Evolutionary conservation across 2,797 vertebrate species (phyloP).

Genomic region (Myripristis jacobus): DNA sequence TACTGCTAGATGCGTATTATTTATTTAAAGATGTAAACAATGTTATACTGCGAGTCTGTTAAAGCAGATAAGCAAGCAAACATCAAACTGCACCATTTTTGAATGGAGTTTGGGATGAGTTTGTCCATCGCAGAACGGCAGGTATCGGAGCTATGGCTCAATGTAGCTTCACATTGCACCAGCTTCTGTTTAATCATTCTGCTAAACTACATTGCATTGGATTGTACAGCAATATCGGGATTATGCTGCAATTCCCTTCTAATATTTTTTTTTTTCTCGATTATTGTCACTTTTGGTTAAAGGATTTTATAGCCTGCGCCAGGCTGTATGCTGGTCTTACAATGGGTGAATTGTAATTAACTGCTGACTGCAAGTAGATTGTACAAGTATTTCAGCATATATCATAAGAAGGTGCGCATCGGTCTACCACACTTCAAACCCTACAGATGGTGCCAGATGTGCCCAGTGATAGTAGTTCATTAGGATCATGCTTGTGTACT

Average conservation of each 20-base stretch:
- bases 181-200: background rate
- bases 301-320: no score
- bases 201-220: background rate
- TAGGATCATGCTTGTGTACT: background rate
- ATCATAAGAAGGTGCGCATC: background rate
- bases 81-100: background rate
- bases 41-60: background rate
- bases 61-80: background rate
- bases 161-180: background rate
- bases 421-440: background rate
- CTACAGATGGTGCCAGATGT: conserved; percentile 2
- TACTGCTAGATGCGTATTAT: background rate
- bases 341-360: conserved; percentile 11
- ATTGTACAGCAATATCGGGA: background rate
- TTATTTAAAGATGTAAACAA: no score
- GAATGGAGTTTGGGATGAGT: background rate
- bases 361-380: background rate
- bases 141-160: background rate
- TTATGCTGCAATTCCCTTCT: background rate
- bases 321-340: conserved; percentile 40
- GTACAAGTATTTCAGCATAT: conserved; percentile 7
- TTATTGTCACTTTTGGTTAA: conserved; percentile 3
- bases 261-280: conserved; percentile 5
- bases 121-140: background rate
- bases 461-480: background rate